Percentiles rank a stretch among this genome's conserved stretches.
Conservation (phyloP, 2,113 vertebrate species). For the Panurus biarmicus region DNA sequence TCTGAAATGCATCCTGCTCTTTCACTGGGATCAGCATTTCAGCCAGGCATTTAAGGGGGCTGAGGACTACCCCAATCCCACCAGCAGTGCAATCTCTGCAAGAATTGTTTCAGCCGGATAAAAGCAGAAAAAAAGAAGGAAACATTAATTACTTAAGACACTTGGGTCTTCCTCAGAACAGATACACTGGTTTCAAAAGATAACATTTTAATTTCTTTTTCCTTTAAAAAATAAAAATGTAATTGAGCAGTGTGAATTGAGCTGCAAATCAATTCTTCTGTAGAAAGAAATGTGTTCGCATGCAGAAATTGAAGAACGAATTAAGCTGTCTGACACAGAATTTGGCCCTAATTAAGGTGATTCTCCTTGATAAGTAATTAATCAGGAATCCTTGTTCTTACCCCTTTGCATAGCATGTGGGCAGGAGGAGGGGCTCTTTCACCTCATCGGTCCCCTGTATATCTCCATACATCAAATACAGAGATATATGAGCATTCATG, state of each 20-base stretch:
- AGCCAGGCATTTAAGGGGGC: not conserved
- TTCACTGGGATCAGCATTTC: not conserved
- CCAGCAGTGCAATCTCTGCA: not conserved
- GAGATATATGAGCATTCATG: not conserved
- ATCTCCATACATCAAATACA: not conserved
- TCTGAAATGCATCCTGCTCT: not conserved
- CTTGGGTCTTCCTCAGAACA: not conserved
- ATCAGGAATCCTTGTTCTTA: conserved; percentile 56
- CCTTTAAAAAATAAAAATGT: not conserved
- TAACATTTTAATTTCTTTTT: not conserved
- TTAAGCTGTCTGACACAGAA: not conserved
- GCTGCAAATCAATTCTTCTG: not conserved
- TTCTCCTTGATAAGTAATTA: conserved; percentile 78
- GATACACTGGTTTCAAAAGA: not conserved
- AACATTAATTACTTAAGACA: not conserved
- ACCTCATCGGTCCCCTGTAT: not conserved
- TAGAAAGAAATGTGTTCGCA: not conserved
- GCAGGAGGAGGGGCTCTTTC: not conserved
- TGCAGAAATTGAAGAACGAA: not conserved
- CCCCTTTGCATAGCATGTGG: not conserved
- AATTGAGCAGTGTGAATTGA: not conserved
- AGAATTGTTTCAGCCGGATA: not conserved
- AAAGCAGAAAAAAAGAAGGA: not conserved
- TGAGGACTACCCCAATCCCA: not conserved
- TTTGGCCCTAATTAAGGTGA: conserved; percentile 72